Evolutionary conservation across 1,140 invertebrate genomes (phyloP), one percentile per base, ranked within the genome.

Genomic region (Vanessa atalanta): DNA sequence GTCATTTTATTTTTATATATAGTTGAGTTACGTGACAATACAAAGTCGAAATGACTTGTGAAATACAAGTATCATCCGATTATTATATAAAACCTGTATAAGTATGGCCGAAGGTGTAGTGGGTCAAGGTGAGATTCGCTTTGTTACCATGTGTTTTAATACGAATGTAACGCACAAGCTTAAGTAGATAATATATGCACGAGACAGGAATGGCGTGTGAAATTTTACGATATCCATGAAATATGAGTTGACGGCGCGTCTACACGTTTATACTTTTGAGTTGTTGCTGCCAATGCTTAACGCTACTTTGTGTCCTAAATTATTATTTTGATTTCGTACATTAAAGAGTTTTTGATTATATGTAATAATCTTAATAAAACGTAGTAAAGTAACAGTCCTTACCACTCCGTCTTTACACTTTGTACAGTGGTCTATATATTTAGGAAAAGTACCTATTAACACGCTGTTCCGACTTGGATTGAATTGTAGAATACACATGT

Each of bases 171-270:
- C 57, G 26, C 31, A 61, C 8, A 61, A 61, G 14, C 57, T 61
- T 15, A 14, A 31, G 57, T 61, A 31, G 12, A 61, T 61, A 61
- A 61, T 61, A 43, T 43, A 61, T 61, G 31, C 57, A 61, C 23
- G 31, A 13, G 23, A 11, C 23, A 43, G 57, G 66, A 68, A 51
- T 37, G 37, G 50, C 51, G 66, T 57, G 66, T 68, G 51, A 68
- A 68, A 68, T 57, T 37, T 47, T 68, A 68, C 43, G 47, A 51
- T 67, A 37, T 23, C 65, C 65, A n/a, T 67, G 23, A 67, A 51
- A 51, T 61, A 61, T 61, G 23, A 26, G 57, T 43, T 13, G 57
- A n/a, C 26, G 14, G 16, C 7, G 57, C 57, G 57, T 37, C 6
- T 61, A 61, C 57, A 61, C 57, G 57, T 37, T 37, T 61, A 43